These are phyloP conservation scores for Lagorchestes hirsutus DNA, from an alignment of 2,797 vertebrate species.

Conservation along the genomic window DNA sequence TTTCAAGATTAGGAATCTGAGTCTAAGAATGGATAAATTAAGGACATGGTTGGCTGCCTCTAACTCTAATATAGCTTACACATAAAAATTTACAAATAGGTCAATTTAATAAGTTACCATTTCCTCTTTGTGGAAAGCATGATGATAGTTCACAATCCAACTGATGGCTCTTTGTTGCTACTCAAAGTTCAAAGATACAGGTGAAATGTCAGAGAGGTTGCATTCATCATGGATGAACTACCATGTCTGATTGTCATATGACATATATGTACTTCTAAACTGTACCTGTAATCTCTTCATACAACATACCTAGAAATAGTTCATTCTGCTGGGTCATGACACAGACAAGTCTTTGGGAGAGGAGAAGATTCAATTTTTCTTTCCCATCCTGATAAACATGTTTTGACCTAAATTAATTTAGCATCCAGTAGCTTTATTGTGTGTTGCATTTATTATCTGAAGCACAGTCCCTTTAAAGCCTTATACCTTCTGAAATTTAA, in stretches of 20 bases:
- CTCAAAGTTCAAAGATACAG: neutral
- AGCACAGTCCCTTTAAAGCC: neutral
- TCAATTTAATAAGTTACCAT: neutral
- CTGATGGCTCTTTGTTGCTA: neutral
- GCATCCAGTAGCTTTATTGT: neutral
- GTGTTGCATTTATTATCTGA: neutral
- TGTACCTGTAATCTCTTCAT: neutral
- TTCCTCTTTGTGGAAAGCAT: neutral
- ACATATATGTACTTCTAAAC: no score
- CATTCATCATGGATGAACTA: neutral
- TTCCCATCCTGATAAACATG: neutral
- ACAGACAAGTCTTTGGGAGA: neutral
- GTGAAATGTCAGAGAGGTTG: neutral
- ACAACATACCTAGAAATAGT: neutral
- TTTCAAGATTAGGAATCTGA: neutral
- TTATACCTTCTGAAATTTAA: neutral
- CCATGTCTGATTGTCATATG: fast-evolving
- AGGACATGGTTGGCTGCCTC: neutral
- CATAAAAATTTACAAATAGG: no score
- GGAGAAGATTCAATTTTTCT: neutral
- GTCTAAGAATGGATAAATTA: neutral
- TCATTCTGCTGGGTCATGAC: neutral
- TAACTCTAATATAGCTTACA: neutral
- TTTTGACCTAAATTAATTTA: conserved; percentile 6
- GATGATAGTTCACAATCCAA: neutral